These are phyloP conservation scores for Tinea trinotella DNA, from an alignment of 2,888 invertebrate species.

Conservation along the genomic window DNA sequence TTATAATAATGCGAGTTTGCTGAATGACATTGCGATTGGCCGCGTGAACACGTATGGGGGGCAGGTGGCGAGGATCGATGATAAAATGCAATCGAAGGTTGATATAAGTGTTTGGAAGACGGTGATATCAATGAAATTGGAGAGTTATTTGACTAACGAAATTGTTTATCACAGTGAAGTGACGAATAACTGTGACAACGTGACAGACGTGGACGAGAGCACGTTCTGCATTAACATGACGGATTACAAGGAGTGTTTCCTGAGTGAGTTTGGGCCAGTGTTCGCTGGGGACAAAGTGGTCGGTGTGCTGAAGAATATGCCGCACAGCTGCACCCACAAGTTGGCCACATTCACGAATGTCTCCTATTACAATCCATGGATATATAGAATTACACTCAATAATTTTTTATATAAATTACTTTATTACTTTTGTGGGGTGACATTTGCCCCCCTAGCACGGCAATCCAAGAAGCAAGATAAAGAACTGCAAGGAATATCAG, in stretches of 20 bases:
- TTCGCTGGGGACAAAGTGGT: slow-evolving; percentile 40
- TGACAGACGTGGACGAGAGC: slow-evolving; percentile 35
- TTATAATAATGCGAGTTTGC: slow-evolving; percentile 33
- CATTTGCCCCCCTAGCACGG: too few species aligned
- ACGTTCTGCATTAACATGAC: slow-evolving; percentile 48
- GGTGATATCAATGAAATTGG: slow-evolving; percentile 46
- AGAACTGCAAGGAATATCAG: too few species aligned
- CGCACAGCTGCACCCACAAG: slow-evolving; percentile 41
- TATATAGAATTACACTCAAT: too few species aligned
- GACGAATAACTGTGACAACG: slow-evolving; percentile 24
- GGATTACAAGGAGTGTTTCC: slow-evolving; percentile 45
- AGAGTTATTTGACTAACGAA: slow-evolving; percentile 48
- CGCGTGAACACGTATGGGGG: slow-evolving; percentile 36
- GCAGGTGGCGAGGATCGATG: slow-evolving; percentile 30
- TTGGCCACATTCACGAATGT: slow-evolving; percentile 35
- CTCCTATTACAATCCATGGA: slow-evolving; percentile 32
- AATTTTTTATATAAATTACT: too few species aligned
- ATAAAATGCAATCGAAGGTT: slow-evolving; percentile 21
- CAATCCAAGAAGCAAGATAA: too few species aligned
- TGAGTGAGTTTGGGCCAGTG: slow-evolving; percentile 54
- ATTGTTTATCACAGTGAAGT: slow-evolving; percentile 24
- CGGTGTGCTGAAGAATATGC: slow-evolving; percentile 43
- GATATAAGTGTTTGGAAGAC: slow-evolving; percentile 56
- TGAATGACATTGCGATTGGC: slow-evolving; percentile 49
- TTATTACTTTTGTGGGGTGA: too few species aligned